phyloP scores from a whole-genome alignment of 2,113 vertebrate species.

The Marmota flaviventris region DNA sequence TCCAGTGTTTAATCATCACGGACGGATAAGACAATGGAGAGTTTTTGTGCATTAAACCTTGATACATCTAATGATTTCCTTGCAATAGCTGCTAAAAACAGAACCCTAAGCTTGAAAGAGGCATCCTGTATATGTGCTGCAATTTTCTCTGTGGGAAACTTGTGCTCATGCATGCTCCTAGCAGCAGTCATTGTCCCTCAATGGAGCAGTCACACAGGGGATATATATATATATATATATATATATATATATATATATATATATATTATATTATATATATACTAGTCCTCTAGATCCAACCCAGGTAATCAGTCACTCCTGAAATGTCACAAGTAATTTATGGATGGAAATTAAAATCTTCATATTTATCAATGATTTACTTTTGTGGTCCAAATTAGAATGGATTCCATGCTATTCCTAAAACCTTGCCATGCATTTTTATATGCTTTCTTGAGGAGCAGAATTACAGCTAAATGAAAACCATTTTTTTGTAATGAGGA shows the following conservation, averaged over 20 bases:
- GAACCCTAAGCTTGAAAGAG: background rate
- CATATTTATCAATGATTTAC: background rate
- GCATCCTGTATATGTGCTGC: background rate
- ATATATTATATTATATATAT: no score
- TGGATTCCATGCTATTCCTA: background rate
- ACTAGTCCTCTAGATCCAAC: background rate
- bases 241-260: no score
- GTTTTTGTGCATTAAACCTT: background rate
- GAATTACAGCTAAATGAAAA: background rate
- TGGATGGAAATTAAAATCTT: background rate
- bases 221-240: no score
- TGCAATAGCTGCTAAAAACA: background rate
- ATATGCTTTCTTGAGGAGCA: background rate
- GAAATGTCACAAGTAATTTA: background rate
- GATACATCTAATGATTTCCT: background rate
- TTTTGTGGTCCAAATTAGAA: background rate
- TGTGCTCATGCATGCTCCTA: no score
- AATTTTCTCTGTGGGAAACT: background rate
- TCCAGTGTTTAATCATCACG: background rate
- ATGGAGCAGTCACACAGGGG: no score
- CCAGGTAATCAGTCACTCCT: background rate
- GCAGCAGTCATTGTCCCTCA: background rate
- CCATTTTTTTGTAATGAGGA: background rate
- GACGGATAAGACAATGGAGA: background rate
- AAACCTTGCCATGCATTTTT: background rate